Percentiles rank a stretch among this genome's conserved stretches.
Conservation (phyloP, 1,140 invertebrate species). For the Odontomachus brunneus region DNA sequence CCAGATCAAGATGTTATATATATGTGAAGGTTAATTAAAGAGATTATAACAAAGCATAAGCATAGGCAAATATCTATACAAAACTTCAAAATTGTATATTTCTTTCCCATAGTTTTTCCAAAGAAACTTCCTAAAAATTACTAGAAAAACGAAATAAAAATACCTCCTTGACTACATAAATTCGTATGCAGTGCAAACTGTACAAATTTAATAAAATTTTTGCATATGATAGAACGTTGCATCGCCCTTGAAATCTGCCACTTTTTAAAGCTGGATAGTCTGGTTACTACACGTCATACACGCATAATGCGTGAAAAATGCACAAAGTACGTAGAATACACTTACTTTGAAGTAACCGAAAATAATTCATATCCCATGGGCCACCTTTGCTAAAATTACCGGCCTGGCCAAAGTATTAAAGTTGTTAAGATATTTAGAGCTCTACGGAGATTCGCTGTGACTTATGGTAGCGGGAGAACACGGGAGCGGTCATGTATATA, state of each 20-base stretch:
- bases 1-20: no score
- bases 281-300: conserved; percentile 21
- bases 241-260: no score
- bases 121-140: no score
- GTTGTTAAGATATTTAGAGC: conserved; percentile 74
- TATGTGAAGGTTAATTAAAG: no score
- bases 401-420: conserved; percentile 68
- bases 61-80: no score
- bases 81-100: no score
- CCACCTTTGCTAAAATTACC: conserved; percentile 64
- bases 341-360: conserved; percentile 38
- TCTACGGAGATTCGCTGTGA: conserved; percentile 69
- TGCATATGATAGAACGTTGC: neutral
- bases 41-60: no score
- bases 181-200: neutral
- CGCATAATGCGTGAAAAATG: conserved; percentile 12
- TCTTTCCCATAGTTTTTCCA: no score
- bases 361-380: conserved; percentile 71
- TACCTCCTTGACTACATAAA: no score
- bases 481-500: conserved; percentile 34
- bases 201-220: neutral
- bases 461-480: conserved; percentile 46
- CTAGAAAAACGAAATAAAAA: no score
- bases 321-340: conserved; percentile 14
- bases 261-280: neutral